phyloP scores from a whole-genome alignment of 2,888 invertebrate species.

The Diachrysia chrysitis region DNA sequence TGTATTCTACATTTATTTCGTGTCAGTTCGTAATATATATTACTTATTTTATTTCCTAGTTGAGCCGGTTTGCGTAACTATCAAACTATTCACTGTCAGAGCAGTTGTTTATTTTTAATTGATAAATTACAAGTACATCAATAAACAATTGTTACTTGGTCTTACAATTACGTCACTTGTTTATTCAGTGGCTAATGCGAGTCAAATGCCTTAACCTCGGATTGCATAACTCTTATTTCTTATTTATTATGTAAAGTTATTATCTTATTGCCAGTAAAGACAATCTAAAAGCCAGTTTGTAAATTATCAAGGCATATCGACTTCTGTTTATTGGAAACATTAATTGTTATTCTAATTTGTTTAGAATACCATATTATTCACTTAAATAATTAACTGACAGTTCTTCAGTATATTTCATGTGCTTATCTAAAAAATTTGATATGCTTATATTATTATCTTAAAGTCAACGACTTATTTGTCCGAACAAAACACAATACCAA shows the following conservation, averaged over 20 bases:
- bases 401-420: no score
- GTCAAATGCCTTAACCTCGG: conserved; percentile 16
- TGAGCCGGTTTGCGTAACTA: conserved; percentile 5
- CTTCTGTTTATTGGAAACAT: background rate
- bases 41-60: conserved; percentile 5
- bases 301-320: background rate
- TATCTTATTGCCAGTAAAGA: conserved; percentile 9
- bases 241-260: conserved; percentile 6
- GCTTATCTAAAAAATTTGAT: no score
- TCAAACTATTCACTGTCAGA: conserved; percentile 8
- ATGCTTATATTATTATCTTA: no score
- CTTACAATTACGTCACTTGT: conserved; percentile 16
- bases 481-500: no score
- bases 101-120: conserved; percentile 46
- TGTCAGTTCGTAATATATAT: background rate
- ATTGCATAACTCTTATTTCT: conserved; percentile 16
- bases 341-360: background rate
- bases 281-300: background rate
- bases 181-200: conserved; percentile 11
- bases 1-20: background rate
- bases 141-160: conserved; percentile 32
- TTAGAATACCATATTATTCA: no score
- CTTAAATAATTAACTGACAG: no score
- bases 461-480: no score
- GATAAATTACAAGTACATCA: conserved; percentile 22